phyloP scores from a whole-genome alignment of 1,140 invertebrate genomes.

The Tribolium madens region DNA sequence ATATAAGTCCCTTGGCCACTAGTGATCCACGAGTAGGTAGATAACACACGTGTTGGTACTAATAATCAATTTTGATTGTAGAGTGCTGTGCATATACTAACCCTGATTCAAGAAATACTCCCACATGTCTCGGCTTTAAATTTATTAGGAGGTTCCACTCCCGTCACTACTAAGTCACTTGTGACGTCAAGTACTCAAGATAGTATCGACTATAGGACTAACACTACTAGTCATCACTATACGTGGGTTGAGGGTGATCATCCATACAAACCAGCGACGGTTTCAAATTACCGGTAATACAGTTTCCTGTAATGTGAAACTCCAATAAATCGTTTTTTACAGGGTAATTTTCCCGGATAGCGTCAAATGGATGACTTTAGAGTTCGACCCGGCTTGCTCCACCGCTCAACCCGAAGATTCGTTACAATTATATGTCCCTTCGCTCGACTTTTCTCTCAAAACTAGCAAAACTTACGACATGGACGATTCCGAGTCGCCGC shows the following conservation, averaged over 20 bases:
- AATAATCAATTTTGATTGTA: conserved; percentile 62
- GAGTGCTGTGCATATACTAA: conserved; percentile 92
- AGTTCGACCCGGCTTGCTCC: conserved; percentile 93
- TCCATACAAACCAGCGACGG: conserved; percentile 92
- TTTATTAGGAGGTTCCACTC: conserved; percentile 67
- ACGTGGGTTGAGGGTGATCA: conserved; percentile 96
- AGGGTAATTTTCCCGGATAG: conserved; percentile 89
- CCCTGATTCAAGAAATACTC: conserved; percentile 89
- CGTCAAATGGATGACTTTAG: conserved; percentile 92
- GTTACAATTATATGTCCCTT: conserved; percentile 87
- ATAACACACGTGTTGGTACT: too few species aligned
- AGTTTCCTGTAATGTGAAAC: background rate
- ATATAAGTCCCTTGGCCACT: conserved; percentile 83
- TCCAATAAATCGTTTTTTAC: conserved; percentile 50
- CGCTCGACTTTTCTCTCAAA: conserved; percentile 49
- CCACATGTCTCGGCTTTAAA: conserved; percentile 91
- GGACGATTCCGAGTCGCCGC: conserved; percentile 59
- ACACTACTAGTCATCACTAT: conserved; percentile 86
- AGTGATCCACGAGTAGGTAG: conserved; percentile 82
- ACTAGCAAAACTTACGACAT: conserved; percentile 34
- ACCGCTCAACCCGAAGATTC: conserved; percentile 95
- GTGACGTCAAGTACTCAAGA: conserved; percentile 55
- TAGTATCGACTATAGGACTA: conserved; percentile 58
- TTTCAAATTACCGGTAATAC: conserved; percentile 84
- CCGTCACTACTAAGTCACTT: conserved; percentile 47